Conservation (phyloP, 2,113 vertebrate genomes). For the Narcine bancroftii region DNA sequence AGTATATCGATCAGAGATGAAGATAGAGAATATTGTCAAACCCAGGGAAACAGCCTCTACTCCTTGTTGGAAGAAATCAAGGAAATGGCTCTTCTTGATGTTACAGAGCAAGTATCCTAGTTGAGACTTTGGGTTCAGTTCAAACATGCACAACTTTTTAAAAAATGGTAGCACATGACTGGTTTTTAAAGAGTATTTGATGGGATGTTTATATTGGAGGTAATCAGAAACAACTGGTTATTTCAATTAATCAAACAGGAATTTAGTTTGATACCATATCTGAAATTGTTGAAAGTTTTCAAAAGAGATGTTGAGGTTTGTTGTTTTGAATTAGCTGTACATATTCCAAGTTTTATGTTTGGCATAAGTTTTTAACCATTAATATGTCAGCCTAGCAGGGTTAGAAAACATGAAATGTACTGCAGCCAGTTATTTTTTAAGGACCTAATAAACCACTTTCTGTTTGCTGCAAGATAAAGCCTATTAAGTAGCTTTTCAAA, state of each 20-base stretch:
- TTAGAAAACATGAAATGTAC: too few relatives aligned
- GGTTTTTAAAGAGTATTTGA: not conserved
- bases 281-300: not conserved
- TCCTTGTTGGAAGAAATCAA: constrained; percentile 79
- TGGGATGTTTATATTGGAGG: not conserved
- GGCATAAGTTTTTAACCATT: not conserved
- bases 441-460: not conserved
- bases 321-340: constrained; percentile 8
- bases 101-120: constrained; percentile 37
- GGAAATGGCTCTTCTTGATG: constrained; percentile 71
- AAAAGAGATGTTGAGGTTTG: not conserved
- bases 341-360: constrained; percentile 15
- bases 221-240: not conserved
- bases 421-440: too few relatives aligned
- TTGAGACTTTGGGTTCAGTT: not conserved
- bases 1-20: constrained; percentile 54
- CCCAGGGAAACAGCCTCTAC: constrained; percentile 69
- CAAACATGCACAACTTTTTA: not conserved
- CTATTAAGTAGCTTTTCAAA: not conserved
- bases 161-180: not conserved
- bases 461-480: not conserved
- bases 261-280: not conserved
- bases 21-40: constrained; percentile 72
- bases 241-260: not conserved
- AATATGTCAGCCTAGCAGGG: not conserved